Base-by-base conservation (phyloP, 2,113 vertebrate genomes). In the Anser brachyrhynchus region DNA sequence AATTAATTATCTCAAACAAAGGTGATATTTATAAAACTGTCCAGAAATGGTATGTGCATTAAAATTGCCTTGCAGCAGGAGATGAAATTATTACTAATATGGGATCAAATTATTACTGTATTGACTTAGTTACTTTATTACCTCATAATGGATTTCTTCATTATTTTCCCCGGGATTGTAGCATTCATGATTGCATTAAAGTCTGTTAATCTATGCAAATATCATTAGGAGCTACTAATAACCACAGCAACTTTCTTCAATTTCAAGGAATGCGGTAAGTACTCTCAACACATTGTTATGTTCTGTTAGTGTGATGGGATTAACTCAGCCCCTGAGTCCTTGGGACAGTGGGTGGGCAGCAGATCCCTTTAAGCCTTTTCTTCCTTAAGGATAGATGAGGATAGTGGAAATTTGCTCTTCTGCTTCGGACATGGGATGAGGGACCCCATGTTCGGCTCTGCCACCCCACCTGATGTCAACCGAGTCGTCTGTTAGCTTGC, bases 1-100 rank as follows among this genome's bases (percentile, higher is more conserved):
- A 98, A 98, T 98, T 98, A 98, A 98, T 98, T 98, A 97, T 98
- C 96, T 98, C 97, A 98, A 97, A 97, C 96, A 98, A 97, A 98
- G 97, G 97, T 98, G 98, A 97, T 98, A 97, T 98, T 98, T 98
- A 97, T 98, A 97, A 97, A 98, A 98, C 95, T 98, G 97, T 96
- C 96, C 97, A 97, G 95, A 98, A 98, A 98, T 59, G 26, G 96
- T 97, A 83, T 85, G 70, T 95, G 74, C 77, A 95, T 94, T 96
- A 96, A 98, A 98, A 97, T 97, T 87, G 79, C 97, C 97, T 97
- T 97, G 94, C 97, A 97, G 97, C 94, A 96, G 96, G 95, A 98
- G 98, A 98, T 97, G 95, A 97, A 98, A 98, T 98, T 97, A 97
- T 97, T 98, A 96, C 97, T 97, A 98, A 98, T 95, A 95, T 86